phyloP scores from a whole-genome alignment of 2,113 vertebrate genomes.

The Mesembrinibis cayennensis region DNA sequence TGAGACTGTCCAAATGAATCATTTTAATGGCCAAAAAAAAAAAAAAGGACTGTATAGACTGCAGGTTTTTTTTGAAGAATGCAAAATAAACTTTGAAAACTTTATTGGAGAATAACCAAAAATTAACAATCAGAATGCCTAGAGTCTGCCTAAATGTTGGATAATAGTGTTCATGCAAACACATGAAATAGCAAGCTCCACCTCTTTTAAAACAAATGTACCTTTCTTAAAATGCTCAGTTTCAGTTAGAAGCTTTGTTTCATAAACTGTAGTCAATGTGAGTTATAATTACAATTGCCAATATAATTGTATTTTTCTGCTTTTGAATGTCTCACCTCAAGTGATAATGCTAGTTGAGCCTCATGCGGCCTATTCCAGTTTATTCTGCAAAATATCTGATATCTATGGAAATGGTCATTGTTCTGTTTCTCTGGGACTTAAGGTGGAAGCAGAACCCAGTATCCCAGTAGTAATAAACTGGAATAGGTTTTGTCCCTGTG shows the following conservation, averaged over 20 bases:
- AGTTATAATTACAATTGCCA: not conserved
- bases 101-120: not conserved
- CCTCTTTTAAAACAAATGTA: not conserved
- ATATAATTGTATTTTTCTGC: not conserved
- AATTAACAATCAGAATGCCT: not conserved
- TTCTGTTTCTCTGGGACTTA: not conserved
- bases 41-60: not conserved
- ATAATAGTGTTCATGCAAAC: not conserved
- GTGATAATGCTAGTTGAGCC: not conserved
- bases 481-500: not conserved
- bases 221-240: not conserved
- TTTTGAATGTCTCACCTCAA: not conserved
- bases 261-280: not conserved
- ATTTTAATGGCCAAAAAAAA: not conserved
- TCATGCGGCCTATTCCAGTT: not conserved
- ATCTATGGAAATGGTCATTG: not conserved
- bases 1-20: not conserved
- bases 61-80: not conserved
- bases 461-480: not conserved
- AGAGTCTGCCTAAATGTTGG: not conserved
- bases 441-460: not conserved
- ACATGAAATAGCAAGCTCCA: not conserved
- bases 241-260: not conserved
- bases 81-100: not conserved
- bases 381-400: not conserved